Conservation (phyloP, 2,888 invertebrate species). For the Abscondita cerata region DNA sequence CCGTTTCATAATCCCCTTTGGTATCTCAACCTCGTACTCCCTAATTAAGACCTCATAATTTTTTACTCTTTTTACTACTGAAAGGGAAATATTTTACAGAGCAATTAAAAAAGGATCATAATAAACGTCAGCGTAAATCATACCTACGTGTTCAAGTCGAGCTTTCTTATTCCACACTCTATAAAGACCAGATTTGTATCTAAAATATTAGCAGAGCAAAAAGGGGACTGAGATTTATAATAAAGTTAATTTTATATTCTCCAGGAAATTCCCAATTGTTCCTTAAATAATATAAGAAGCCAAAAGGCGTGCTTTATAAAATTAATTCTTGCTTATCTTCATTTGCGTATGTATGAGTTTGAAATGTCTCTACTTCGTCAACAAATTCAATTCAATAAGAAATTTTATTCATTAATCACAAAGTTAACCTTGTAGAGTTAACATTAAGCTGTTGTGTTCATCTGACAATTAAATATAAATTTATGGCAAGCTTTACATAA, state of each 20-base stretch:
- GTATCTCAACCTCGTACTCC: slow-evolving; percentile 46
- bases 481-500: slow-evolving; percentile 51
- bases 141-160: slow-evolving; percentile 42
- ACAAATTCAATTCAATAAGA: slow-evolving; percentile 24
- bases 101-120: slow-evolving; percentile 50
- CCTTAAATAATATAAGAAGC: slow-evolving; percentile 21
- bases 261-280: slow-evolving; percentile 25
- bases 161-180: slow-evolving; percentile 32
- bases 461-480: slow-evolving; percentile 52
- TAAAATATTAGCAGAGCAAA: slow-evolving; percentile 33
- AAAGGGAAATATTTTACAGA: slow-evolving; percentile 47
- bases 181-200: slow-evolving; percentile 39
- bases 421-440: slow-evolving; percentile 27
- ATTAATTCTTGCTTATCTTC: slow-evolving; percentile 24
- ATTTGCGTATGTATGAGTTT: too few relatives aligned
- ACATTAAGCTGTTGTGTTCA: slow-evolving; percentile 30
- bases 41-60: slow-evolving; percentile 55
- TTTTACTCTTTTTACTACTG: slow-evolving; percentile 44
- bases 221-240: slow-evolving; percentile 31
- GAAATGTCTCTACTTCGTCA: not conserved
- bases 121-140: slow-evolving; percentile 51
- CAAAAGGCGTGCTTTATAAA: slow-evolving; percentile 19
- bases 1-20: slow-evolving; percentile 45
- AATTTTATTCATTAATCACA: slow-evolving; percentile 26
- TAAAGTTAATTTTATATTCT: slow-evolving; percentile 33